Evolutionary conservation across 2,797 vertebrate species (phyloP).

Genomic region (Tinamus major): DNA sequence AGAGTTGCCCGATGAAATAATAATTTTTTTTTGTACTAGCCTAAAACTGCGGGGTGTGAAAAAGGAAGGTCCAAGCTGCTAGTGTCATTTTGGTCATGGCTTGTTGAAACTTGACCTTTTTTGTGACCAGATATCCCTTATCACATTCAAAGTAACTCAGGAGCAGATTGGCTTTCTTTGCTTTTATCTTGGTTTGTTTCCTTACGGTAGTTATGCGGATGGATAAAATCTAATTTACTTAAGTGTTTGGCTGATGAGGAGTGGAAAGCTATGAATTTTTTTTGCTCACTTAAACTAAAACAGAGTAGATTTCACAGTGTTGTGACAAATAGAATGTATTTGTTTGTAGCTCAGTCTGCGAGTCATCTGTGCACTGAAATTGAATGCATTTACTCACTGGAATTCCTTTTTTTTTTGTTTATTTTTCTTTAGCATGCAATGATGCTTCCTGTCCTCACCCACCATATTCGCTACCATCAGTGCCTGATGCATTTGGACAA

Average conservation of each 20-base stretch:
- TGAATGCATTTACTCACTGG: neutral
- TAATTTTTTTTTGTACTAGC: neutral
- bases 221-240: neutral
- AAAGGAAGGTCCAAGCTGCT: neutral
- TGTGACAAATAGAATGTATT: neutral
- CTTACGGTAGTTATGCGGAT: neutral
- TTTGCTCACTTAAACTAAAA: neutral
- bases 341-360: neutral
- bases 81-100: neutral
- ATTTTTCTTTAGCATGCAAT: slow-evolving; percentile 89
- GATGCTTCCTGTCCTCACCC: slow-evolving; percentile 98
- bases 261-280: neutral
- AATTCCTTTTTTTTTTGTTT: neutral
- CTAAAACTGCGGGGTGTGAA: neutral
- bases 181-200: neutral
- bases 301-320: neutral
- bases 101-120: neutral
- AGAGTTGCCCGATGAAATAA: neutral
- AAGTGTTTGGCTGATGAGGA: neutral
- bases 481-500: slow-evolving; percentile 97
- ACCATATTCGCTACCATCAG: slow-evolving; percentile 98
- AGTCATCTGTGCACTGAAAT: neutral
- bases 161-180: neutral
- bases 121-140: neutral
- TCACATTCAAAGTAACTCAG: neutral